A percentile compares a stretch with the other conserved stretches of the same genome.
Conservation (phyloP, 1,140 invertebrate species). For the Drosophila ambigua region DNA sequence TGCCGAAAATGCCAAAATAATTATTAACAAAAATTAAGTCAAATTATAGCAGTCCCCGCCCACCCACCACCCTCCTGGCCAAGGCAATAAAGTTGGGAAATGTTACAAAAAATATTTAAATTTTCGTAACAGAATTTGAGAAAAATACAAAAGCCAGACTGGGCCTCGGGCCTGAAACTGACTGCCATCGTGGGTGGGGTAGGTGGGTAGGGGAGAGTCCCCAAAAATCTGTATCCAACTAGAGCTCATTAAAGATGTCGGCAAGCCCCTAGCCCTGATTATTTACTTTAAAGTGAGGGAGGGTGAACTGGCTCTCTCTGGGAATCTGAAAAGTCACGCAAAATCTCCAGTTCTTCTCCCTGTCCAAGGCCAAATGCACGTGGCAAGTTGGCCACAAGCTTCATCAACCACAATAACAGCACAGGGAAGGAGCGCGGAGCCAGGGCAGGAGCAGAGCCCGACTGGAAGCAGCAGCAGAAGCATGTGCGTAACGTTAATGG, state of each 20-base stretch:
- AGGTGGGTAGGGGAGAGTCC: not conserved
- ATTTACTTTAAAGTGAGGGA: constrained; percentile 55
- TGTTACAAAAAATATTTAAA: constrained; percentile 59
- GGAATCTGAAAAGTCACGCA: constrained; percentile 64
- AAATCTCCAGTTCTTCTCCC: constrained; percentile 11
- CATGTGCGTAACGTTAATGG: constrained; percentile 80
- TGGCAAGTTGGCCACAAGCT: constrained; percentile 32
- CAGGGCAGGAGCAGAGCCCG: constrained; percentile 24
- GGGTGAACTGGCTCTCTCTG: not conserved
- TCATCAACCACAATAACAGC: constrained; percentile 42
- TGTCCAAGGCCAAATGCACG: constrained; percentile 33
- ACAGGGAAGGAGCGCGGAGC: not conserved
- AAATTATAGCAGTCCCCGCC: constrained; percentile 61
- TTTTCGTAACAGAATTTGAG: constrained; percentile 63
- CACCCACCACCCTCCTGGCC: constrained; percentile 17
- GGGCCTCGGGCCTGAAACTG: constrained; percentile 47
- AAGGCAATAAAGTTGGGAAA: constrained; percentile 55
- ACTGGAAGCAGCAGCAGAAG: constrained; percentile 24
- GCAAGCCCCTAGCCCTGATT: constrained; percentile 24
- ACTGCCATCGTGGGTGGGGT: constrained; percentile 10
- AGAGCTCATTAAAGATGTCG: constrained; percentile 72
- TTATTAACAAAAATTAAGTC: constrained; percentile 82
- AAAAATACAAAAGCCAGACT: constrained; percentile 33
- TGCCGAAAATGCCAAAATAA: constrained; percentile 78
- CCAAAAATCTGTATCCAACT: constrained; percentile 69